Evolutionary conservation across 2,888 invertebrate species (phyloP).

Genomic region (Pyrgus malvae): DNA sequence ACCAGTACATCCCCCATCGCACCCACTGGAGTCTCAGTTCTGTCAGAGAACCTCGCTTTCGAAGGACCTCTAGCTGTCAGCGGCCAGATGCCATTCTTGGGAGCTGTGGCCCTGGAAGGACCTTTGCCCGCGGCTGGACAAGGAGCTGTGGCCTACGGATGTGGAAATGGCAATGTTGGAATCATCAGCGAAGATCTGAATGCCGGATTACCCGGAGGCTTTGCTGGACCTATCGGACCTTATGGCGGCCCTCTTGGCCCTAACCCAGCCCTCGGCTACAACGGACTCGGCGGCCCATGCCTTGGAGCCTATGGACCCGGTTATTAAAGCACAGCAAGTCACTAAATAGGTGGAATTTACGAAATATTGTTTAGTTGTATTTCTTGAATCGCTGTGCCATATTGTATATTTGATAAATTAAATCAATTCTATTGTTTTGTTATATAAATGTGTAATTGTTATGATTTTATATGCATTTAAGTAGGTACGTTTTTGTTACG

Average conservation of each 20-base stretch:
- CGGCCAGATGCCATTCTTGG: slow-evolving; percentile 15
- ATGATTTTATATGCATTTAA: too few species aligned
- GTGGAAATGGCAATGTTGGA: slow-evolving; percentile 41
- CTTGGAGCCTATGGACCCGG: neutral
- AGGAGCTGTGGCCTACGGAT: slow-evolving; percentile 40
- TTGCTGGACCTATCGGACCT: neutral
- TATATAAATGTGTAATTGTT: too few species aligned
- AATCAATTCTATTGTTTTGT: too few species aligned
- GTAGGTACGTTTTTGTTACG: too few species aligned
- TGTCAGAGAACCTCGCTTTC: slow-evolving; percentile 4
- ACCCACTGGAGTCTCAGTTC: slow-evolving; percentile 2
- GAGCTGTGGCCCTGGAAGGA: slow-evolving; percentile 19
- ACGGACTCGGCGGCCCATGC: slow-evolving; percentile 9
- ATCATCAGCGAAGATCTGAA: slow-evolving; percentile 24
- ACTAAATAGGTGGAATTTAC: too few species aligned
- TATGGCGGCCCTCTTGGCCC: too few species aligned
- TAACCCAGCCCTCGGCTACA: slow-evolving; percentile 5
- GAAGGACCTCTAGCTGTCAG: slow-evolving; percentile 8
- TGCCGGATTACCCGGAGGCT: slow-evolving; percentile 12
- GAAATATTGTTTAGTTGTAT: too few species aligned
- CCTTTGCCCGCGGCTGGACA: slow-evolving; percentile 30
- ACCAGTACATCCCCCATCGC: slow-evolving; percentile 27
- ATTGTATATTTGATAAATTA: too few species aligned
- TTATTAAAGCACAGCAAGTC: too few species aligned
- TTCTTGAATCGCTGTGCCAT: too few species aligned